These are phyloP conservation scores for Okamejei kenojei DNA, from an alignment of 2,797 vertebrate species.

Conservation along the genomic window DNA sequence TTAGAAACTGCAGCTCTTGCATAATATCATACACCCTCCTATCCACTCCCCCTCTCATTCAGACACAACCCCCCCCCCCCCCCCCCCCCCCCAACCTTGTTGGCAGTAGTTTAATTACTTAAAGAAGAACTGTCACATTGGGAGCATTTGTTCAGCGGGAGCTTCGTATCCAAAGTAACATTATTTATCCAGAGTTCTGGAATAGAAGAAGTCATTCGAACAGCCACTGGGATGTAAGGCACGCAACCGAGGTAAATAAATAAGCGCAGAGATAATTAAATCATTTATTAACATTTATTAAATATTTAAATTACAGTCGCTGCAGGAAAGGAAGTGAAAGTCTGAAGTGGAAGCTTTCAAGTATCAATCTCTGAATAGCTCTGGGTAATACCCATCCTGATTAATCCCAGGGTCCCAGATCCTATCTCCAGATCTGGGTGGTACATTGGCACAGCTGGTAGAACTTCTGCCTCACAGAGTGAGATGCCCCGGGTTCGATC, in stretches of 20 bases:
- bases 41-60: too few relatives aligned
- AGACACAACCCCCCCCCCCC: background rate
- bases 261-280: background rate
- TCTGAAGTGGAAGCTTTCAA: background rate
- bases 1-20: background rate
- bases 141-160: background rate
- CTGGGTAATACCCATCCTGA: too few relatives aligned
- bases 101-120: constrained; percentile 18
- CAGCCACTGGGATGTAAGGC: background rate
- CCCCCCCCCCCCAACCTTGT: background rate
- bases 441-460: too few relatives aligned
- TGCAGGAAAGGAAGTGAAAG: background rate
- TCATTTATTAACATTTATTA: too few relatives aligned
- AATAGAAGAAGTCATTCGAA: background rate
- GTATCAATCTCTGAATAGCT: background rate
- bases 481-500: too few relatives aligned
- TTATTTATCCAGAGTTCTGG: background rate
- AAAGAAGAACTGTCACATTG: background rate
- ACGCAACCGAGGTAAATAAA: background rate
- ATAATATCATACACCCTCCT: background rate
- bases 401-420: background rate
- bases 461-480: too few relatives aligned
- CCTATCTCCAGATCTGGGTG: background rate
- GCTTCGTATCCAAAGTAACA: background rate
- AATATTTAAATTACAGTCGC: background rate